Evolutionary conservation across 1,140 invertebrate genomes (phyloP), one percentile per base, ranked within the genome.

Genomic region (Drosophila kikkawai): DNA sequence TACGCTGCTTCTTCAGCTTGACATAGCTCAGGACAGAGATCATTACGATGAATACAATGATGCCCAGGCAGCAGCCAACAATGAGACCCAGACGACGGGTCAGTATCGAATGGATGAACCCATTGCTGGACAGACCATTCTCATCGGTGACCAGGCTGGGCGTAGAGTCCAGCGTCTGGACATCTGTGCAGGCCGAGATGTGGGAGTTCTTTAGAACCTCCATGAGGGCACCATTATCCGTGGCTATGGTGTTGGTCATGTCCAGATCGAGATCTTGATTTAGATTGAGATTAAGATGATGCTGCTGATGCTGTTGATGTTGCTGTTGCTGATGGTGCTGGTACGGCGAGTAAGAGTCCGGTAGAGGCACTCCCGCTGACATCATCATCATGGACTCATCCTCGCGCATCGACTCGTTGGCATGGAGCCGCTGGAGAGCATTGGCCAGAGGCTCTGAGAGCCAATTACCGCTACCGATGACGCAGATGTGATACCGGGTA

Each of bases 11-110:
- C 91, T 97, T 97, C 68, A 97, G 95, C 91, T 97, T 97, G 74
- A 97, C 95, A 91, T 97, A 97, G 19, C 96, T 96, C n/a, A 98
- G 93, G 32, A 96, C 95, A 2, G 96, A 96, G 3, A 97, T 95
- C 67, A 97, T 94, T 1, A 97, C 95, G 19, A 98, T 94, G 82
- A 98, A 97, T 8, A 98, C 96, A 19, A 97, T 95, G 84, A 97
- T 96, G 63, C 97, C 97, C 94, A 98, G 95, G 71, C 96, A 96
- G 84, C 96, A 96, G 41, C 97, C 97, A 7, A 98, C 95, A 59
- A 98, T 97, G 41, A 98, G 94, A 19, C 97, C 97, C 17, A 98
- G 93, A 61, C 97, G 94, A 41, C 96, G 94, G 0, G 96, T 97
- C 9, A 97, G 93, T 61, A 97, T 95, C 29, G 94, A 95, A 76